These are phyloP conservation scores for Albula glossodonta DNA, from an alignment of 2,113 vertebrate species.

Conservation along the genomic window DNA sequence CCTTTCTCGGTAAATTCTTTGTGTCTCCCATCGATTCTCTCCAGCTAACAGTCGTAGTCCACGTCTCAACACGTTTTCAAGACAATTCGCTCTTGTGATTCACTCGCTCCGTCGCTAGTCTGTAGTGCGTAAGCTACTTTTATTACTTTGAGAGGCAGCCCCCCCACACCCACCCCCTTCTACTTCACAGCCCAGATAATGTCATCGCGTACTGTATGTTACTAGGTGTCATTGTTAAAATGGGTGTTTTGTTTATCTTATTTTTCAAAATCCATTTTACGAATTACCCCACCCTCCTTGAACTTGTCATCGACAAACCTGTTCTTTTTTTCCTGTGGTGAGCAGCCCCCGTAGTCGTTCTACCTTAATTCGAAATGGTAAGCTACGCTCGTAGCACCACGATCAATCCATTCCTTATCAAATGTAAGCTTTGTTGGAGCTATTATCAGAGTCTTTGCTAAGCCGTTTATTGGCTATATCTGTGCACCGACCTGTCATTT, in stretches of 20 bases:
- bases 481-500: slow-evolving; percentile 4
- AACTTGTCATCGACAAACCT: background rate
- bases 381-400: background rate
- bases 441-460: background rate
- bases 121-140: slow-evolving; percentile 40
- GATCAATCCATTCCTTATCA: background rate
- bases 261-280: background rate
- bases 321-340: background rate
- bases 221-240: slow-evolving; percentile 58
- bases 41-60: slow-evolving; percentile 39
- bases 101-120: slow-evolving; percentile 47
- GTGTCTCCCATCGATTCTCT: slow-evolving; percentile 33
- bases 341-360: background rate
- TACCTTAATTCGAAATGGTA: background rate
- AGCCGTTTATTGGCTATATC: slow-evolving; percentile 1
- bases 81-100: slow-evolving; percentile 47
- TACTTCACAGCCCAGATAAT: slow-evolving; percentile 73
- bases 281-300: slow-evolving; percentile 8
- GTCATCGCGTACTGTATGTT: slow-evolving; percentile 55
- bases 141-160: slow-evolving; percentile 51
- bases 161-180: slow-evolving; percentile 43
- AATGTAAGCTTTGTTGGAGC: background rate
- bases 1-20: slow-evolving; percentile 37
- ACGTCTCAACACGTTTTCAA: slow-evolving; percentile 40
- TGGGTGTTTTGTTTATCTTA: slow-evolving; percentile 4